A percentile compares a stretch with the other conserved stretches of the same genome.
These are phyloP conservation scores for Haemorhous mexicanus DNA, from an alignment of 2,113 vertebrate genomes.

Conservation along the genomic window DNA sequence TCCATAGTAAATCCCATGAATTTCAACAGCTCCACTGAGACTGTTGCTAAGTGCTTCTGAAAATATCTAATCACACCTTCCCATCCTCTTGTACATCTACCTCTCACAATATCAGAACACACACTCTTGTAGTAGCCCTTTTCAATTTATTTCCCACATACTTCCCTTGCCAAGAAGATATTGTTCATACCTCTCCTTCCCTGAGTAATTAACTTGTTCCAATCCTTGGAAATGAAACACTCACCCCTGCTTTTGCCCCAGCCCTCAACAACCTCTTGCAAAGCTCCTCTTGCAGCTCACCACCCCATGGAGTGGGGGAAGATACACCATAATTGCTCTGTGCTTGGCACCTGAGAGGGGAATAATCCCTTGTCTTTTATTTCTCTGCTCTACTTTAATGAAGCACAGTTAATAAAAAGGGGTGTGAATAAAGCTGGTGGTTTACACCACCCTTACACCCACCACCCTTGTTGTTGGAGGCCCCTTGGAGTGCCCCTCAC, in stretches of 20 bases:
- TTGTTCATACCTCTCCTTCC: neutral
- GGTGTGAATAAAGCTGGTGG: neutral
- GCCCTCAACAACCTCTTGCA: neutral
- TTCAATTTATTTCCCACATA: slow-evolving; percentile 19
- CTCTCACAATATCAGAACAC: neutral
- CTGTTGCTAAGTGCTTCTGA: neutral
- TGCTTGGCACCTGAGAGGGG: neutral
- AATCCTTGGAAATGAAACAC: neutral
- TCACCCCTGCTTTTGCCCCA: neutral
- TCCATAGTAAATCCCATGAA: neutral
- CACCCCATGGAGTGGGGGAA: neutral
- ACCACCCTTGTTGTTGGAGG: neutral
- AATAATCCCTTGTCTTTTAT: neutral
- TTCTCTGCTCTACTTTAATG: neutral
- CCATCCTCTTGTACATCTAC: neutral
- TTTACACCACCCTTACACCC: neutral
- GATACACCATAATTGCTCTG: neutral
- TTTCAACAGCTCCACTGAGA: neutral
- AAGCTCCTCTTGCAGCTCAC: neutral
- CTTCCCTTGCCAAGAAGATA: slow-evolving; percentile 3
- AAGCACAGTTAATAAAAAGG: neutral
- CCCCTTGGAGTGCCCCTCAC: neutral
- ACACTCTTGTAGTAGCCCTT: neutral
- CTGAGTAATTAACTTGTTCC: neutral
- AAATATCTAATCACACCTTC: neutral